Base-by-base conservation (phyloP, 2,797 vertebrate species). In the Eremophila alpestris region DNA sequence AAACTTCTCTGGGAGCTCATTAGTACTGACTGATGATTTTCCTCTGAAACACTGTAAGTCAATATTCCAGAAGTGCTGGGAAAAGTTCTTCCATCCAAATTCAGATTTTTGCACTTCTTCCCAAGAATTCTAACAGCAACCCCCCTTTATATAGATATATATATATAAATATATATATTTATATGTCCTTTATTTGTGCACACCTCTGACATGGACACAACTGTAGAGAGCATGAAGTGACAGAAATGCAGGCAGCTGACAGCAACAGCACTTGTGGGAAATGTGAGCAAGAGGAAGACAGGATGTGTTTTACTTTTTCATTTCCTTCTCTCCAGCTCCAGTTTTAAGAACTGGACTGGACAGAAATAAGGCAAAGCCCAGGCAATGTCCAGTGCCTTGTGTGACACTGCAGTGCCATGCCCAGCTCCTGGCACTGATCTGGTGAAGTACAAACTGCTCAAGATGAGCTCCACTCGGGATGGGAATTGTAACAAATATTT, bases 151-250 rank as follows among this genome's bases (percentile, higher is more conserved):
- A 38, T 38, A 11, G 5, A 38, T 10, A 38, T 12, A 10, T 38
- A 38, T 38, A 38, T 38, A 38, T 38, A 38, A 10, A 38, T 38
- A 11, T 38, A 38, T 9, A 38, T 38, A 38, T 38, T 10, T 10
- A 38, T 38, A 38, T 16, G 30, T 17, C 11, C 16, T 90, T 69
- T 46, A 65, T 78, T 71, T 71, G 24, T 56, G 73, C 27, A 48
- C 56, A 7, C 0, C 0, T 23, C 29, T 63, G 54, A n/a, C 22
- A 46, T 0, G 14, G 69, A 10, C 36, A 67, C 11, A 83, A 45
- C 22, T 82, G 46, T 49, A 90, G 54, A 59, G 9, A 83, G 64
- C 46, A 36, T 67, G 14, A 73, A 74, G 73, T 2, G 32, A 82
- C 52, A 89, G 63, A 89, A 70, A 70, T 0, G 3, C 48, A 87